These are phyloP conservation scores for Hirtodrosophila histrioides DNA, from an alignment of 2,888 invertebrate genomes.

Conservation along the genomic window DNA sequence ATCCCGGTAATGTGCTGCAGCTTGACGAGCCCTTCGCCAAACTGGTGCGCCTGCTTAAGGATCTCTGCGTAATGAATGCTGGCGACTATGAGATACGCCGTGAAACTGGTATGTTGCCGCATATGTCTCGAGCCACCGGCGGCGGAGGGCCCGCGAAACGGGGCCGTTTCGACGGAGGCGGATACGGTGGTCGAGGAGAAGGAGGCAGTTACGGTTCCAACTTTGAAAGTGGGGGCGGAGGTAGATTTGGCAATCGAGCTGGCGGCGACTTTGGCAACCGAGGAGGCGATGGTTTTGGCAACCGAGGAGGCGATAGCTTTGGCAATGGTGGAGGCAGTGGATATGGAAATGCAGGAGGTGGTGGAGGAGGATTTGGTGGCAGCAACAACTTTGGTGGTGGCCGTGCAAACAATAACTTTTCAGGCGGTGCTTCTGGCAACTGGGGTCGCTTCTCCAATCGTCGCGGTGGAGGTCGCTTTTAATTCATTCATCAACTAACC, in stretches of 20 bases:
- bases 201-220: slow-evolving; percentile 12
- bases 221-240: slow-evolving; percentile 2
- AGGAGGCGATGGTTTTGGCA: no score
- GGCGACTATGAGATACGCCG: slow-evolving; percentile 89
- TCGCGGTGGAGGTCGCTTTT: slow-evolving; percentile 11
- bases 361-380: slow-evolving; percentile 16
- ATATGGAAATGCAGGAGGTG: slow-evolving; percentile 31
- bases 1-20: slow-evolving; percentile 91
- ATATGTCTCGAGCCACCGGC: slow-evolving; percentile 71
- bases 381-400: neutral
- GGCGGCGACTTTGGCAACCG: neutral
- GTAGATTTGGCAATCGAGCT: neutral
- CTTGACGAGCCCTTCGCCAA: slow-evolving; percentile 80
- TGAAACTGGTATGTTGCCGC: slow-evolving; percentile 83
- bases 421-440: slow-evolving; percentile 2
- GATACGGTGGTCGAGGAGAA: slow-evolving; percentile 43
- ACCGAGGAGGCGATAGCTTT: neutral
- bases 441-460: slow-evolving; percentile 26
- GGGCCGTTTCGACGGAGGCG: slow-evolving; percentile 56
- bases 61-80: slow-evolving; percentile 91
- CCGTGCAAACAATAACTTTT: neutral
- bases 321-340: slow-evolving; percentile 21
- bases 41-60: slow-evolving; percentile 89
- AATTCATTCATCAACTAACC: slow-evolving; percentile 1
- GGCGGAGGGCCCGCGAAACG: slow-evolving; percentile 60